phyloP scores from a whole-genome alignment of 2,888 invertebrate species.

The Drosophila rellima region DNA sequence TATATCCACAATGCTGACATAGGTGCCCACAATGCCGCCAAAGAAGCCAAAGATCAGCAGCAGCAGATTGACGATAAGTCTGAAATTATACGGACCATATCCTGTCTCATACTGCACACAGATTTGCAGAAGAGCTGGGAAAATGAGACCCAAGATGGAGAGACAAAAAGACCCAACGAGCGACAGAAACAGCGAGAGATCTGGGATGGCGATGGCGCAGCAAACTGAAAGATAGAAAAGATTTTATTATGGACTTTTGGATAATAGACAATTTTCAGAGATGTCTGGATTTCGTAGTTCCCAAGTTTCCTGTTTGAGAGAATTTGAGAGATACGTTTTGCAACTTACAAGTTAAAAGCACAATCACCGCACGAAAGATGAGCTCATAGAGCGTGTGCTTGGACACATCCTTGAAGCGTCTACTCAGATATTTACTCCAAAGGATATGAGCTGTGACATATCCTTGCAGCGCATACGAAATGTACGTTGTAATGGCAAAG shows the following conservation, averaged over 20 bases:
- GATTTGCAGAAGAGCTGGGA: slow-evolving; percentile 95
- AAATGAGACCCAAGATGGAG: slow-evolving; percentile 95
- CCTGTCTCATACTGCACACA: slow-evolving; percentile 90
- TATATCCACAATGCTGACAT: slow-evolving; percentile 83
- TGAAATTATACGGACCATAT: slow-evolving; percentile 90
- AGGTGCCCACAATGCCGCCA: slow-evolving; percentile 91
- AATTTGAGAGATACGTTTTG: too few species aligned
- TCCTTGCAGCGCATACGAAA: slow-evolving; percentile 98
- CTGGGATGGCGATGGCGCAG: slow-evolving; percentile 94
- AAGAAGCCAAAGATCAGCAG: slow-evolving; percentile 90
- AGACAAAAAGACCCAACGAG: slow-evolving; percentile 96
- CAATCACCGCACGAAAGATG: slow-evolving; percentile 90
- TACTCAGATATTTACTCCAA: slow-evolving; percentile 89
- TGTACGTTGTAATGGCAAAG: slow-evolving; percentile 95
- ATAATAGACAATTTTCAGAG: too few species aligned
- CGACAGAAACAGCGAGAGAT: slow-evolving; percentile 95
- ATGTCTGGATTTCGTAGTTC: too few species aligned
- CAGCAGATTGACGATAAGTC: slow-evolving; percentile 90
- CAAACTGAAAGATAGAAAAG: slow-evolving; percentile 27
- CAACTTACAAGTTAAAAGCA: slow-evolving; percentile 89
- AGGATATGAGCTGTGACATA: slow-evolving; percentile 99
- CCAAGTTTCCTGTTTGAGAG: too few species aligned
- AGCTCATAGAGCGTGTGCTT: slow-evolving; percentile 90
- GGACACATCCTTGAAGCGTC: slow-evolving; percentile 89
- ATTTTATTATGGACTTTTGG: too few species aligned